Evolutionary conservation across 2,888 invertebrate genomes (phyloP).

Genomic region (Sepiola atlantica): DNA sequence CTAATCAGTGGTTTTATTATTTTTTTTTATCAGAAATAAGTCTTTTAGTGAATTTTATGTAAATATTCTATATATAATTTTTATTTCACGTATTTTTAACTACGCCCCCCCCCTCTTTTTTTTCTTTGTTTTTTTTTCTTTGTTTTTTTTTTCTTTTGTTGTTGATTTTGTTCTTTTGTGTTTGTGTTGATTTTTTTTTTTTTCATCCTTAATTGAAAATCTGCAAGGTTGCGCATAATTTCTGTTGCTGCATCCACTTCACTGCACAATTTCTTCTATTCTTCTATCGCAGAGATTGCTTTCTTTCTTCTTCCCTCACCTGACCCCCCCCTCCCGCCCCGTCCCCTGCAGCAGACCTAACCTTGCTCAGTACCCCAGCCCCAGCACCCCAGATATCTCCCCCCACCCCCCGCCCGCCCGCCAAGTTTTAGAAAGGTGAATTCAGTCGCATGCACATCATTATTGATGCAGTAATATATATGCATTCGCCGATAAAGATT

Average conservation of each 20-base stretch:
- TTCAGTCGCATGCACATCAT: too few species aligned
- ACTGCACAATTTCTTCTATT: slow-evolving; percentile 19
- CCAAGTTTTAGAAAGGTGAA: too few species aligned
- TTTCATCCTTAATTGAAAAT: not conserved
- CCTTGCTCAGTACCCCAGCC: not conserved
- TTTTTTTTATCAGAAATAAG: not conserved
- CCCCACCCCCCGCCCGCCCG: too few species aligned
- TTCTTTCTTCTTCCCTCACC: not conserved
- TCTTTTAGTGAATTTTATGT: not conserved
- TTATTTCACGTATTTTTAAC: too few species aligned
- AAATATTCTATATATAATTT: not conserved
- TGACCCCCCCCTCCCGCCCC: not conserved
- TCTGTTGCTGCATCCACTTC: not conserved
- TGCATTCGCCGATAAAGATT: too few species aligned
- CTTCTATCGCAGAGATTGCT: not conserved
- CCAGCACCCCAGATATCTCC: too few species aligned
- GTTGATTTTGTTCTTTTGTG: not conserved
- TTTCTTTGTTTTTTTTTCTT: not conserved
- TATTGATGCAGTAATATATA: too few species aligned
- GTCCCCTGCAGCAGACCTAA: not conserved
- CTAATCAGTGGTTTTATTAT: not conserved
- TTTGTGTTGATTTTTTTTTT: not conserved
- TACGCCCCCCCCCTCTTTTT: not conserved
- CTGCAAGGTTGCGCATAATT: slow-evolving; percentile 32
- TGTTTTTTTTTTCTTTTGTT: not conserved